phyloP scores from a whole-genome alignment of 2,113 vertebrate species.

The Hippocampus zosterae region DNA sequence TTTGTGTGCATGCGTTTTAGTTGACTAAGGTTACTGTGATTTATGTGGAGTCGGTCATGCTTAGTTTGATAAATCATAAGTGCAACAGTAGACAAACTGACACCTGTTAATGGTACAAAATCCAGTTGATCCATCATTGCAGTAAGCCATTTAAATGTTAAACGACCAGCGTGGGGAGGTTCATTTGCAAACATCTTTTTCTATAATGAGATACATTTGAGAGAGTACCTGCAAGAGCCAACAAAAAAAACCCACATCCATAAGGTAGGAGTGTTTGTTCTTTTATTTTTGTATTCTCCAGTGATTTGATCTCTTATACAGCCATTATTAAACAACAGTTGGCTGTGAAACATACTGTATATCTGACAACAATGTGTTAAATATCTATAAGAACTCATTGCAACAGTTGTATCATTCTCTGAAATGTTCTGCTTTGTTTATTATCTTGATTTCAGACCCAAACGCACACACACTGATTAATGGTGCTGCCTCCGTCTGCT shows the following conservation, averaged over 20 bases:
- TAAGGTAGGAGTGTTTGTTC: conserved; percentile 2
- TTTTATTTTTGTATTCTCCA: conserved; percentile 13
- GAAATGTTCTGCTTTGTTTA: conserved; percentile 5
- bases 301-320: conserved; percentile 12
- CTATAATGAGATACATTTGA: conserved; percentile 36
- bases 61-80: conserved; percentile 25
- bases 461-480: background rate
- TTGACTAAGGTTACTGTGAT: background rate
- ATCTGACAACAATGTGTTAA: background rate
- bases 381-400: background rate
- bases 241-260: conserved; percentile 17
- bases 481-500: background rate
- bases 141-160: conserved; percentile 51
- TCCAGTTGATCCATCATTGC: conserved; percentile 44
- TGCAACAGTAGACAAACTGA: conserved; percentile 17
- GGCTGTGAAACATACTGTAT: background rate
- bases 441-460: background rate
- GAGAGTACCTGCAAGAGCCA: conserved; percentile 17
- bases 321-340: background rate
- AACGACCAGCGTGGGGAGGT: conserved; percentile 37
- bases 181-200: conserved; percentile 31
- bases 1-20: conserved; percentile 12
- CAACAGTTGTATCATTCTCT: conserved; percentile 1
- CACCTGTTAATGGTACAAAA: conserved; percentile 35
- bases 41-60: conserved; percentile 2